phyloP scores from a whole-genome alignment of 2,888 invertebrate genomes.

The Colletes collaris region DNA sequence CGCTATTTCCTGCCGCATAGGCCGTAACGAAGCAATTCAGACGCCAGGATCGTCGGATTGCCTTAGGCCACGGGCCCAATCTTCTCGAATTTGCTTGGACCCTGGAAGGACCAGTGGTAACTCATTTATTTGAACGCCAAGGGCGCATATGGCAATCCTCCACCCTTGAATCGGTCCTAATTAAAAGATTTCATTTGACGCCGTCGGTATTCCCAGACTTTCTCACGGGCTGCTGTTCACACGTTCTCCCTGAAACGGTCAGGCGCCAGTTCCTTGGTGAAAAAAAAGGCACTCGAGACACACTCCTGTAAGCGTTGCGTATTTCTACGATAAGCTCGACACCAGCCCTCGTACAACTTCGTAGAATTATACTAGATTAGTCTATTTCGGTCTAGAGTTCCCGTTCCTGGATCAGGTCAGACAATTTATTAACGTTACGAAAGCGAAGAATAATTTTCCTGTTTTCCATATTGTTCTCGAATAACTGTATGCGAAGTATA shows the following conservation, averaged over 20 bases:
- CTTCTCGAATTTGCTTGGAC: conserved; percentile 73
- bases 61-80: conserved; percentile 56
- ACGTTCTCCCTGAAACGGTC: conserved; percentile 31
- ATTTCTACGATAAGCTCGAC: conserved; percentile 42
- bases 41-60: conserved; percentile 32
- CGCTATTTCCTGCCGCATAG: conserved; percentile 37
- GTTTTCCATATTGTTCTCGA: no score
- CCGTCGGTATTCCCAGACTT: conserved; percentile 48
- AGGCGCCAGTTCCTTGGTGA: conserved; percentile 12
- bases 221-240: conserved; percentile 58
- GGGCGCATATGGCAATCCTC: conserved; percentile 49
- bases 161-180: conserved; percentile 59
- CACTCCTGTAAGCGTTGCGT: conserved; percentile 21
- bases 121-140: conserved; percentile 63
- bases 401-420: not conserved
- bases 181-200: conserved; percentile 66
- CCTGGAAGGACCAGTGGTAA: conserved; percentile 39
- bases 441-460: no score
- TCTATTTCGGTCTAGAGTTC: conserved; percentile 6
- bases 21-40: conserved; percentile 22
- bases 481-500: no score
- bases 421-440: not conserved
- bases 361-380: conserved; percentile 34
- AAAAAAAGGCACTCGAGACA: conserved; percentile 49
- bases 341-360: conserved; percentile 24